Evolutionary conservation across 2,113 vertebrate genomes (phyloP), one percentile per base, ranked within the genome.

Genomic region (Leuciscus idus): DNA sequence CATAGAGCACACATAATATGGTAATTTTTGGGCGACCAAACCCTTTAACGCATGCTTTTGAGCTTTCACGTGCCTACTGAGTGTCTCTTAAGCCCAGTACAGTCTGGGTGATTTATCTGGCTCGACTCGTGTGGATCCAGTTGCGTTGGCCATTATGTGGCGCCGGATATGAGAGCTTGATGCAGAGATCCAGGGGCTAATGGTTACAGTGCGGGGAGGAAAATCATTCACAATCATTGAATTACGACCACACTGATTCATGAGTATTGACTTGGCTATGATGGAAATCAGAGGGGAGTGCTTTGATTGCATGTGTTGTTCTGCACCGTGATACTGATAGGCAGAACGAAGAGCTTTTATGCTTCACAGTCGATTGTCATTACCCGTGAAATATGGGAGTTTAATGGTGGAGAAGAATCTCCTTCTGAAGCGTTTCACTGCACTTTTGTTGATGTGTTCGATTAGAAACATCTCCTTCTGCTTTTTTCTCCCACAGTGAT

Each of bases 401-500:
- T 92, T 92, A 93, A 92, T 94, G 91, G 82, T 92, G 89, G 89
- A 90, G 87, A 88, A 88, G 88, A 89, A 77, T 46, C 52, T 92
- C 90, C 87, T 88, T 90, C 92, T 61, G 61, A 78, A 13, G 57
- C 57, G 17, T 86, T 92, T 89, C 66, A 66, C 84, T 90, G 90
- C 89, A 87, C 89, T 91, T 90, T 90, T 91, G 90, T 91, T 90
- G 88, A 91, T 91, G 89, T 87, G 86, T 88, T 88, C 90, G 81
- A 87, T 80, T 91, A 83, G 57, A 89, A 91, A 89, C 92, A 76
- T 90, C 76, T 86, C 83, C 39, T 84, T 86, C 26, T 77, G 6
- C 48, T 77, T 78, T 1, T 76, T 59, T 87, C 39, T 66, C 75
- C 19, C 68, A 82, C 91, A 99, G 98, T 99, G 95, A 97, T 98